Base-by-base conservation (phyloP, 2,797 vertebrate species). In the Karalla daura region DNA sequence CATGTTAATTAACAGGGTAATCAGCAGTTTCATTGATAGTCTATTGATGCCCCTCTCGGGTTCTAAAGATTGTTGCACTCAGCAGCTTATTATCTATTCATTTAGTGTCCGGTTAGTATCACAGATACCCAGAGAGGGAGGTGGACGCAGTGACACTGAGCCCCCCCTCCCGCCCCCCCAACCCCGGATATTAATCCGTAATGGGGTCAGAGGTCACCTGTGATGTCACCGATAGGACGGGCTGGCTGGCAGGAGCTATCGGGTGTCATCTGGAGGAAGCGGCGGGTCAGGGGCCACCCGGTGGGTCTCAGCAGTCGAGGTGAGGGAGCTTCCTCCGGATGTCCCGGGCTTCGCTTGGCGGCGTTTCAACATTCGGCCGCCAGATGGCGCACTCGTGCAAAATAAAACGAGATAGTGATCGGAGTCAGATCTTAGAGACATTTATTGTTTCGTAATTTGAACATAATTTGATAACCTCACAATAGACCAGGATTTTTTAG, bases 381-480 rank as follows among this genome's bases (percentile, higher is more conserved):
- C 51, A 75, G 86, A 46, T 25, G 71, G 63, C 1, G 56, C 21
- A 21, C 6, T 40, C 14, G 12, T 53, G 9, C 33, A 61, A 18
- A 63, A 7, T 3, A 25, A 20, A 11, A 24, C 9, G 6, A 17
- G 5, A n/a, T n/a, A n/a, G n/a, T n/a, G n/a, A n/a, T n/a, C n/a
- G n/a, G n/a, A n/a, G n/a, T n/a, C n/a, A n/a, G n/a, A n/a, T n/a
- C n/a, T n/a, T n/a, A n/a, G n/a, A n/a, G n/a, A n/a, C n/a, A n/a
- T n/a, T n/a, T n/a, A n/a, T n/a, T n/a, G n/a, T n/a, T n/a, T n/a
- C n/a, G n/a, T n/a, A n/a, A n/a, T n/a, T n/a, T n/a, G n/a, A n/a
- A n/a, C n/a, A n/a, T n/a, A n/a, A n/a, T n/a, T n/a, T n/a, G n/a
- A n/a, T n/a, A n/a, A n/a, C n/a, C n/a, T n/a, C n/a, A n/a, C n/a